These are phyloP conservation scores for Euthynnus affinis DNA, from an alignment of 2,797 vertebrate species.

Conservation along the genomic window DNA sequence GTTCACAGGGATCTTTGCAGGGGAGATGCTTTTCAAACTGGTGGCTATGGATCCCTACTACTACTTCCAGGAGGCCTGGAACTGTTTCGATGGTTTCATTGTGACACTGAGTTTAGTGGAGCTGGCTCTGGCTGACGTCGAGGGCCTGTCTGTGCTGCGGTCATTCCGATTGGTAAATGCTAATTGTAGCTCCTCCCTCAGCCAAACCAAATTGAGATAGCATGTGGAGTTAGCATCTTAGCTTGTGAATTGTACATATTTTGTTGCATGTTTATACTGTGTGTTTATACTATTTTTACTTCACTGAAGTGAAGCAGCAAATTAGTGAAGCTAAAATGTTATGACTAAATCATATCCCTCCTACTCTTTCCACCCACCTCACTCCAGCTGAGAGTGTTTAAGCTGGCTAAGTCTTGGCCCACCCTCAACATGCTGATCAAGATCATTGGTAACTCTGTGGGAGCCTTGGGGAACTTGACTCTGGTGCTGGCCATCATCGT, in stretches of 20 bases:
- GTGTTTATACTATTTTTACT: neutral
- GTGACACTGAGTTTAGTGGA: conserved; percentile 99
- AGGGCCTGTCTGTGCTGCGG: conserved; percentile 97
- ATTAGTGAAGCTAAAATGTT: conserved; percentile 26
- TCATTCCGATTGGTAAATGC: conserved; percentile 97
- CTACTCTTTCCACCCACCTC: conserved; percentile 25
- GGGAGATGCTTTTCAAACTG: conserved; percentile 98
- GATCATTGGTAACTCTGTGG: conserved; percentile 99
- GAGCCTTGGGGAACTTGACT: conserved; percentile 97
- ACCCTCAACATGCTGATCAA: conserved; percentile 99
- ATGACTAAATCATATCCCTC: conserved; percentile 39
- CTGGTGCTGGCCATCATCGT: conserved; percentile 99
- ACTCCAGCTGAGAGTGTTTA: conserved; percentile 96
- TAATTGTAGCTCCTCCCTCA: conserved; percentile 11
- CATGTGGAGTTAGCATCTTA: neutral
- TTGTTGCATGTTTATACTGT: neutral
- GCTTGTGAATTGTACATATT: neutral
- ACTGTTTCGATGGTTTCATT: conserved; percentile 98
- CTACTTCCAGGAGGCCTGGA: conserved; percentile 99
- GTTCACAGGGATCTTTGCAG: conserved; percentile 99
- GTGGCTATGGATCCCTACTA: conserved; percentile 99
- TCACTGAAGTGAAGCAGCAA: neutral
- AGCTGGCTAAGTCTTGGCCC: conserved; percentile 99
- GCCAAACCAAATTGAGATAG: neutral
- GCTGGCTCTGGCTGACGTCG: conserved; percentile 94